These are phyloP conservation scores for Harpagus bidentatus DNA, from an alignment of 2,113 vertebrate species.

Conservation along the genomic window DNA sequence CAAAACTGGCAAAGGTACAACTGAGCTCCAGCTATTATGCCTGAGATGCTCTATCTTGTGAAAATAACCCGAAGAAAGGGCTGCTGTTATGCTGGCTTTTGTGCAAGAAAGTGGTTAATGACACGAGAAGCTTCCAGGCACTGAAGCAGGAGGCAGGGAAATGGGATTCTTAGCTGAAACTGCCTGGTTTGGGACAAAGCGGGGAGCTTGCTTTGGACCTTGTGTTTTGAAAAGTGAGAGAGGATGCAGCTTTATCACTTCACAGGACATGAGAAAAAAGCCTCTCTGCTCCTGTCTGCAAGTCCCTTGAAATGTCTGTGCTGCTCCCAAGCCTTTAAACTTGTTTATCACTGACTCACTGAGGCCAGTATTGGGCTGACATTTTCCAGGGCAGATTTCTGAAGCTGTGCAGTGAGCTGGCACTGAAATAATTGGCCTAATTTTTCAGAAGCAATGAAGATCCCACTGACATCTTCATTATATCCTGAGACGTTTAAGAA, in stretches of 20 bases:
- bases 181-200: not conserved
- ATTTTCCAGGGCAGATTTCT: conserved; percentile 13
- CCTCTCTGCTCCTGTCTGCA: not conserved
- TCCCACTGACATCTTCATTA: conserved; percentile 11
- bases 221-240: not conserved
- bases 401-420: not conserved
- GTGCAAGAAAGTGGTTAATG: not conserved
- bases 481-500: not conserved
- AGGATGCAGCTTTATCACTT: not conserved
- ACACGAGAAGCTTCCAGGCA: not conserved
- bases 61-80: not conserved
- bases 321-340: not conserved
- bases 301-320: not conserved
- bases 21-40: not conserved
- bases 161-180: not conserved
- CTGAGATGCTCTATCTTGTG: not conserved
- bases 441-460: not conserved
- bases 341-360: not conserved
- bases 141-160: not conserved
- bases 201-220: not conserved
- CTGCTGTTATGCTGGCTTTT: not conserved
- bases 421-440: conserved; percentile 27
- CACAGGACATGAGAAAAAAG: not conserved
- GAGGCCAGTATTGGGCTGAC: not conserved
- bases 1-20: not conserved